Percentiles rank a stretch among this genome's conserved stretches.
Conservation (phyloP, 2,113 vertebrate genomes). For the Amazona vittata region DNA sequence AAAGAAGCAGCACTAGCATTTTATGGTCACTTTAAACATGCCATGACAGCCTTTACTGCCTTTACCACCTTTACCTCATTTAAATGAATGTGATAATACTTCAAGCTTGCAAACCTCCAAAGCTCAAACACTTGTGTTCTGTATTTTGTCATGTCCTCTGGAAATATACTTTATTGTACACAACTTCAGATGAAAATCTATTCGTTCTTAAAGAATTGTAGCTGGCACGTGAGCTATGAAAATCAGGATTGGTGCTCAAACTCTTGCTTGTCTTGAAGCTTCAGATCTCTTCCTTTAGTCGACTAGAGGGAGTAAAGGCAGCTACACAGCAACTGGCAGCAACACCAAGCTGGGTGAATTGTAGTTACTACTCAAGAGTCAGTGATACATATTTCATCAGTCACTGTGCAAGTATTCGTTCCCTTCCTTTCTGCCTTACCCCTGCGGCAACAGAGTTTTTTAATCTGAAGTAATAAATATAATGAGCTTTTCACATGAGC, state of each 20-base stretch:
- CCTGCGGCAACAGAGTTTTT: background rate
- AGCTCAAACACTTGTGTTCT: background rate
- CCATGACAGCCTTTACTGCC: background rate
- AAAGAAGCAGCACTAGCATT: background rate
- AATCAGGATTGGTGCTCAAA: background rate
- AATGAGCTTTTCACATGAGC: background rate
- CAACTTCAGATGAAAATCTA: background rate
- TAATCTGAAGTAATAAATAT: background rate
- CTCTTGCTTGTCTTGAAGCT: background rate
- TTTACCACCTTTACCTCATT: background rate
- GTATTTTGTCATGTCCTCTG: background rate
- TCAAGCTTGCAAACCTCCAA: background rate
- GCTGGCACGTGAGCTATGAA: background rate
- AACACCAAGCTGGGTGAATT: fast-evolving
- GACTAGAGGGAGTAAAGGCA: slow-evolving; percentile 7
- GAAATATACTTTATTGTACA: background rate
- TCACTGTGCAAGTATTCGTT: background rate
- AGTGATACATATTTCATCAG: background rate
- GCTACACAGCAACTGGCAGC: background rate
- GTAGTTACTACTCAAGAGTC: background rate
- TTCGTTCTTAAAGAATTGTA: background rate
- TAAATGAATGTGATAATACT: background rate
- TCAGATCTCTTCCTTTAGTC: background rate
- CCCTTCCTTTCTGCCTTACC: background rate
- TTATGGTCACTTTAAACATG: background rate